Percentiles rank a stretch among this genome's conserved stretches.
Evolutionary conservation across 1,140 invertebrate species (phyloP).

Genomic region (Camponotus vicinus): DNA sequence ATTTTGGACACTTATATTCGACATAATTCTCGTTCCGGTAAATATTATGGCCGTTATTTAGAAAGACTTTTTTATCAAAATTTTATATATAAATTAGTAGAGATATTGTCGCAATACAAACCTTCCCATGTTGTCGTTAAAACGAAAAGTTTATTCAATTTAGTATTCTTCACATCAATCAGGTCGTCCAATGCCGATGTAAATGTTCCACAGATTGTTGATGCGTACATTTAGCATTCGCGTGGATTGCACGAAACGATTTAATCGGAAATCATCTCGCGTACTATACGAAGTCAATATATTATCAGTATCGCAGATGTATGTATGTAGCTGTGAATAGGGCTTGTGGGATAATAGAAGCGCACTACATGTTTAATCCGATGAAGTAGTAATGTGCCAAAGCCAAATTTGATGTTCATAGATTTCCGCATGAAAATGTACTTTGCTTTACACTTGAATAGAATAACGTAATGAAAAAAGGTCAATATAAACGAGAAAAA

Average conservation of each 20-base stretch:
- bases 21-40: no score
- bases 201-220: constrained; percentile 29
- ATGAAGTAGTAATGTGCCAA: constrained; percentile 13
- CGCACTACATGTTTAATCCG: constrained; percentile 37
- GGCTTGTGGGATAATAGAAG: constrained; percentile 39
- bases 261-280: constrained; percentile 57
- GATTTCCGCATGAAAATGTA: neutral
- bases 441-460: neutral
- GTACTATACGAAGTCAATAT: constrained; percentile 51
- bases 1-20: no score
- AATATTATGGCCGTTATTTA: no score
- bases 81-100: neutral
- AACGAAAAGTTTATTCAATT: constrained; percentile 47
- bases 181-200: neutral
- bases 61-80: no score
- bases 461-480: neutral
- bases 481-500: neutral
- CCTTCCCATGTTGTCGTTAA: neutral
- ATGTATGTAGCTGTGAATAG: constrained; percentile 14
- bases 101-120: neutral
- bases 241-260: constrained; percentile 24
- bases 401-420: constrained; percentile 12
- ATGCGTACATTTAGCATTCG: constrained; percentile 40
- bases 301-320: constrained; percentile 46
- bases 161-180: neutral